Evolutionary conservation across 1,140 invertebrate species (phyloP), one percentile per base, ranked within the genome.

Genomic region (Drosophila santomea): DNA sequence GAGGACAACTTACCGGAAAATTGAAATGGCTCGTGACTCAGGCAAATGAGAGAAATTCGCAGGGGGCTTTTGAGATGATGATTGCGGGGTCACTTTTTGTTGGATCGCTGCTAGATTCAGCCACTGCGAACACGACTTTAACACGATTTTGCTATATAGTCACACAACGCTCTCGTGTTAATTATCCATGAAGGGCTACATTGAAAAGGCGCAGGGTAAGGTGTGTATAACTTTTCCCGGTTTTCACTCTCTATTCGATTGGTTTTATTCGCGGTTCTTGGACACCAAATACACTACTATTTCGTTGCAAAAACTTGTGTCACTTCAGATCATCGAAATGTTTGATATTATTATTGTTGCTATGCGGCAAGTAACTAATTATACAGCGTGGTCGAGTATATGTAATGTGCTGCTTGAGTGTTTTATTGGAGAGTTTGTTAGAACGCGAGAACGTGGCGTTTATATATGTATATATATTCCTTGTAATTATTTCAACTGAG

Each of bases 161-260:
- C 83, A 86, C 76, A 89, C 76, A 84, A 72, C 86, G 78, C 36
- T 83, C 62, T 90, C 85, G 85, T 90, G 85, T 77, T 90, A 90
- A 90, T 79, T 77, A 82, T 59, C 78, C 74, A 71, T 88, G 69
- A 90, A 77, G 86, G 85, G 85, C 85, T 90, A 90, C 85, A 90
- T 90, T 90, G 85, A 81, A 90, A 85, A 60, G 61, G 45, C 81
- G 76, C 72, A 44, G 61, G 17, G 28, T 66, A 8, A 28, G 47
- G 52, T 56, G 74, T 17, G 52, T 73, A 45, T 60, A 36, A 57
- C 43, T 69, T 60, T 60, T 45, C 15, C 23, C 68, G 41, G 45
- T 17, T 58, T 52, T 43, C 36, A 47, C 39, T 79, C 28, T 32
- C 43, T 39, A 45, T 55, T 44, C 41, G 43, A 41, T 28, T 57